Evolutionary conservation across 2,113 vertebrate species (phyloP), one percentile per base, ranked within the genome.

Genomic region (Halichoerus grypus): DNA sequence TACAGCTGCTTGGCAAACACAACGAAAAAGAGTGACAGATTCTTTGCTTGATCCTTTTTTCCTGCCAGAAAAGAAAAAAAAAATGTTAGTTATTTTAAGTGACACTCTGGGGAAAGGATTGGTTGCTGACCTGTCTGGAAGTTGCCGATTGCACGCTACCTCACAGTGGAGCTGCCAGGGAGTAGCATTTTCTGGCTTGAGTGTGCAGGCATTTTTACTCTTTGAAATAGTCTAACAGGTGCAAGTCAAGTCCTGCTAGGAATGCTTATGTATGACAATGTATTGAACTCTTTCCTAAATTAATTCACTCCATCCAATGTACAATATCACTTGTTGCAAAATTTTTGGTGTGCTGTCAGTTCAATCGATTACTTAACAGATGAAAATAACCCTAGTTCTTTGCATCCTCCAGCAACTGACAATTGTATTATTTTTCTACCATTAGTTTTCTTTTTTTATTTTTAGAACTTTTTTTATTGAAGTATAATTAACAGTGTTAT

Each of bases 1-100:
- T 97, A 91, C 97, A 98, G 97, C 98, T 98, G 97, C 93, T 98
- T 96, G 96, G 97, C 95, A 97, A 96, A 77, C 36, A 61, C 57
- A 94, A 97, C 57, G 71, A 72, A 28, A 72, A 94, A 89, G 97
- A 96, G 42, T 2, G 11, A 94, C 0, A 22, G 83, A 96, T 49
- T 98, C 28, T 46, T n/a, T 88, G 7, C 36, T 69, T 24, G 42
- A 36, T 61, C 92, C 7, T 81, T 96, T 83, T 46, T 71, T 59
- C 57, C 22, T 88, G 57, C 33, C 86, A 91, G 28, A 22, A 53
- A n/a, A 53, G 65, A 57, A 88, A 86, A 95, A 90, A 81, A 77
- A 88, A 91, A 97, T 19, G 69, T 61, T 55, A 67, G 69, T 95
- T 94, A 92, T 97, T 98, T 97, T 91, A 96, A 97, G 93, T 79